These are phyloP conservation scores for Galagoides demidoff DNA, from an alignment of 2,797 vertebrate species.

Conservation along the genomic window DNA sequence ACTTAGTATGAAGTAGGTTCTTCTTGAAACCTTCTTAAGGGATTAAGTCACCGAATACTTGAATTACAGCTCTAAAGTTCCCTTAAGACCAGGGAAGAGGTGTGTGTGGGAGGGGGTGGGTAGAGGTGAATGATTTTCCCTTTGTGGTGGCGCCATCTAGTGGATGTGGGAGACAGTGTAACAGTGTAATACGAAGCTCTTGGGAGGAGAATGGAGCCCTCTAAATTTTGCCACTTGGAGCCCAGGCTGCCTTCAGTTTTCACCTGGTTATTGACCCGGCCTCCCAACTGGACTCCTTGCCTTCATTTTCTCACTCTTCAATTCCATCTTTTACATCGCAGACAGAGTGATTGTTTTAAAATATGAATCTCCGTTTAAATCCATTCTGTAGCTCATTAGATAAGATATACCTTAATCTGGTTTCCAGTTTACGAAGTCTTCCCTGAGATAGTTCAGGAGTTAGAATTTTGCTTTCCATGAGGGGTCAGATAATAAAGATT, in stretches of 20 bases:
- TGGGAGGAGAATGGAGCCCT: accelerated
- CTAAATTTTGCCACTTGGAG: accelerated
- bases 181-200: not conserved
- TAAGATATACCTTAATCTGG: not conserved
- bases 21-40: not conserved
- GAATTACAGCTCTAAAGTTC: not conserved
- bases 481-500: not conserved
- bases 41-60: not conserved
- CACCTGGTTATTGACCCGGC: not conserved
- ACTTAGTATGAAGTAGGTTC: not conserved
- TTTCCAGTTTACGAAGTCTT: not conserved
- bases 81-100: not conserved
- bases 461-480: no score
- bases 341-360: not conserved
- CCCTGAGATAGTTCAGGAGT: not conserved
- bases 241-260: not conserved
- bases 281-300: accelerated
- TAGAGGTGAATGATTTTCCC: not conserved
- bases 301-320: not conserved
- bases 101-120: no score
- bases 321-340: not conserved
- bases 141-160: conserved; percentile 3
- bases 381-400: not conserved
- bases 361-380: not conserved
- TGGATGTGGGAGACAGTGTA: not conserved